A percentile compares a stretch with the other conserved stretches of the same genome.
These are phyloP conservation scores for Linepithema humile DNA, from an alignment of 1,140 invertebrate genomes.

Conservation along the genomic window DNA sequence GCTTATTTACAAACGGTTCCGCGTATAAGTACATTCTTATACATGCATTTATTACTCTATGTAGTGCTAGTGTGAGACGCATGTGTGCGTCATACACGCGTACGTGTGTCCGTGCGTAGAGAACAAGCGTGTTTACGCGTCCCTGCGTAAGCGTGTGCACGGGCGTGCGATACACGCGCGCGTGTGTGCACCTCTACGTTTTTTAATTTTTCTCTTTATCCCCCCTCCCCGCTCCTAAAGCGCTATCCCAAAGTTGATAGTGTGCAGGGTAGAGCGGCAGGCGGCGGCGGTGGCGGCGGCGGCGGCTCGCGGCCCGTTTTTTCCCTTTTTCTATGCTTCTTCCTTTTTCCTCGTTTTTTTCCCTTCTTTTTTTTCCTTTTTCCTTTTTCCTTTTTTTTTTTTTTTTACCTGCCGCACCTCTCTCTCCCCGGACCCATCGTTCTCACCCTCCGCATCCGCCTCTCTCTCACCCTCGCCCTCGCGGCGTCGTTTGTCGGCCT, in stretches of 20 bases:
- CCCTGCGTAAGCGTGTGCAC: conserved; percentile 14
- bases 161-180: conserved; percentile 33
- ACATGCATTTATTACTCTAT: conserved; percentile 32
- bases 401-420: background rate
- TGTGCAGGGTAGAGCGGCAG: conserved; percentile 15
- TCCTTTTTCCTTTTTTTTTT: background rate
- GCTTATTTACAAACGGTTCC: conserved; percentile 60
- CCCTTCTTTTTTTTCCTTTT: conserved; percentile 21
- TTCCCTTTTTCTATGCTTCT: conserved; percentile 70
- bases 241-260: conserved; percentile 62
- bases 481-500: conserved; percentile 66
- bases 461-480: conserved; percentile 43
- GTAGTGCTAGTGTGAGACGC: background rate
- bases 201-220: conserved; percentile 53
- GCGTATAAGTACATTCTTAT: conserved; percentile 45
- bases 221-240: background rate
- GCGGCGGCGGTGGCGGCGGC: conserved; percentile 43
- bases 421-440: conserved; percentile 47
- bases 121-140: background rate
- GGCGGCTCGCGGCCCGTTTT: conserved; percentile 58
- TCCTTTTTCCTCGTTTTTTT: conserved; percentile 66
- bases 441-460: background rate
- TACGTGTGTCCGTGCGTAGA: background rate
- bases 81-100: background rate
- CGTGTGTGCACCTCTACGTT: conserved; percentile 51